A percentile compares a stretch with the other conserved stretches of the same genome.
These are phyloP conservation scores for Sparus aurata DNA, from an alignment of 2,797 vertebrate genomes.

Conservation along the genomic window DNA sequence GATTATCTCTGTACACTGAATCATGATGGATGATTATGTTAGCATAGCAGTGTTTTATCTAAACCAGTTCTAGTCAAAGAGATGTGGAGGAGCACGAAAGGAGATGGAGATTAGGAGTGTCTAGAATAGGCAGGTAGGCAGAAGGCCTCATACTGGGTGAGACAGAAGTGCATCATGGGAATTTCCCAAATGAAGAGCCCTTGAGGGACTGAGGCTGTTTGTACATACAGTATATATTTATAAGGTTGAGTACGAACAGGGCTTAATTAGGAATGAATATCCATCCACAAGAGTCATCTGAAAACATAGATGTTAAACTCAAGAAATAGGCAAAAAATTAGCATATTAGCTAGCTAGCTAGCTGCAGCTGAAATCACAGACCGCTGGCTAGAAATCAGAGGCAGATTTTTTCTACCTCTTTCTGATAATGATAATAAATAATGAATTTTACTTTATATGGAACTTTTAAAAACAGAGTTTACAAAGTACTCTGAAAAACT, in stretches of 20 bases:
- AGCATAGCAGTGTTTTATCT: slow-evolving; percentile 23
- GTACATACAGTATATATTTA: slow-evolving; percentile 5
- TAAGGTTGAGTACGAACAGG: slow-evolving; percentile 1
- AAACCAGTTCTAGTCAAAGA: slow-evolving; percentile 10
- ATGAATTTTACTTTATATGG: too few relatives aligned
- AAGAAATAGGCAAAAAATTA: too few relatives aligned
- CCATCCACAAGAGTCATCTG: slow-evolving; percentile 1
- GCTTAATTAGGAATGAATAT: slow-evolving; percentile 41
- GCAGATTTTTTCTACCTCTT: neutral
- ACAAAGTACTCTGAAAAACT: too few relatives aligned
- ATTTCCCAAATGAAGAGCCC: slow-evolving; percentile 26
- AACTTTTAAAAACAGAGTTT: too few relatives aligned
- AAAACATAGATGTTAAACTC: too few relatives aligned
- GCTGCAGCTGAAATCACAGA: neutral
- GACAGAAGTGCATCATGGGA: slow-evolving; percentile 16
- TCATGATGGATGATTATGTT: slow-evolving; percentile 47
- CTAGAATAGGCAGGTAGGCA: slow-evolving; percentile 16
- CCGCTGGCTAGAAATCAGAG: neutral
- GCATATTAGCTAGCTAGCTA: too few relatives aligned
- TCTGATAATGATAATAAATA: neutral
- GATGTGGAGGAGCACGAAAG: neutral
- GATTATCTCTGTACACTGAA: slow-evolving; percentile 62
- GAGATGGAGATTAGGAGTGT: slow-evolving; percentile 3
- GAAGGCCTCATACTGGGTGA: neutral
- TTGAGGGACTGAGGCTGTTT: slow-evolving; percentile 28